phyloP scores from a whole-genome alignment of 2,797 vertebrate genomes.

The Peromyscus nudipes region DNA sequence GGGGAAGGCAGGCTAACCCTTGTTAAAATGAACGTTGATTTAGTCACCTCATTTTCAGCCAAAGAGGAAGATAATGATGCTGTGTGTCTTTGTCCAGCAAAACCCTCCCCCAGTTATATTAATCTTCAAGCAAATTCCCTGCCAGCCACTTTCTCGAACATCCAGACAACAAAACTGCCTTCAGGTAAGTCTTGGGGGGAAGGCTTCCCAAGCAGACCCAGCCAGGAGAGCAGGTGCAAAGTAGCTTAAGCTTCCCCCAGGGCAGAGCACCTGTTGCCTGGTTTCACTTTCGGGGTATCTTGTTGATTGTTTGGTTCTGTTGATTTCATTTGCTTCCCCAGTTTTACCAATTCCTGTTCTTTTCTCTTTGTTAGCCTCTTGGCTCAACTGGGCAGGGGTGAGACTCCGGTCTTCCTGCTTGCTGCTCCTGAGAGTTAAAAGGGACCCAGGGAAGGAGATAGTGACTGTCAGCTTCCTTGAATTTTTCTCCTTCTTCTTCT shows the following conservation, averaged over 20 bases:
- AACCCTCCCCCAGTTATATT: slow-evolving; percentile 80
- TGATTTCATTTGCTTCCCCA: neutral
- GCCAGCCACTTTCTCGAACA: slow-evolving; percentile 26
- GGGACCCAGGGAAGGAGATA: neutral
- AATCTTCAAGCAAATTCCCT: slow-evolving; percentile 74
- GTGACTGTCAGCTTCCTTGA: slow-evolving; percentile 1
- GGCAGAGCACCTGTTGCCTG: neutral
- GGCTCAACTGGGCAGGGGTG: neutral
- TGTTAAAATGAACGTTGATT: slow-evolving; percentile 47
- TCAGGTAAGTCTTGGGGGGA: slow-evolving; percentile 70
- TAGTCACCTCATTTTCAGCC: slow-evolving; percentile 65
- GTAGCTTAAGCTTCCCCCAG: neutral
- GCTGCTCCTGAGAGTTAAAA: neutral
- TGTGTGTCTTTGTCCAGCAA: slow-evolving; percentile 74
- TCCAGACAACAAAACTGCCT: slow-evolving; percentile 45
- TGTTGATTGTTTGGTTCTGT: neutral
- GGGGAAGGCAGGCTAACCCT: neutral
- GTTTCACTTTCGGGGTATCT: neutral
- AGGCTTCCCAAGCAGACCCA: neutral
- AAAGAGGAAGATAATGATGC: slow-evolving; percentile 64
- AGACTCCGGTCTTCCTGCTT: neutral
- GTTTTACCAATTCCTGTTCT: slow-evolving; percentile 21
- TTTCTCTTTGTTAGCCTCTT: neutral
- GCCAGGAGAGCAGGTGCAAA: neutral
- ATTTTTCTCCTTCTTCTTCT: neutral